These are phyloP conservation scores for Tipula helvola DNA, from an alignment of 2,888 invertebrate genomes.

Conservation along the genomic window DNA sequence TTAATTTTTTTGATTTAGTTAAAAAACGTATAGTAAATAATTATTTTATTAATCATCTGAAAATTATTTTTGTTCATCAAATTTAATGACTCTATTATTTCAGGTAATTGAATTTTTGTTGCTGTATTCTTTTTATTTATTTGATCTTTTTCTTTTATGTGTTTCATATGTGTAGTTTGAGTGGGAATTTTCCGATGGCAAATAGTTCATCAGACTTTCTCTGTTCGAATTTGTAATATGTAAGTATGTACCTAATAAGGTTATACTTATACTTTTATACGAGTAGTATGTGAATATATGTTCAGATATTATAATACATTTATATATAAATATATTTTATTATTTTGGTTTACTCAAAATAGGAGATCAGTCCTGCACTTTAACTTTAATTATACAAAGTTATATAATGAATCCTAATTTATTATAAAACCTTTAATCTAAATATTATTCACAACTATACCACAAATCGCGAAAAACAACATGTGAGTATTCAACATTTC, in stretches of 20 bases:
- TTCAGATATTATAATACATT: too few relatives aligned
- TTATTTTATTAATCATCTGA: neutral
- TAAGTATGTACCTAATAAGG: neutral
- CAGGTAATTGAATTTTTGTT: neutral
- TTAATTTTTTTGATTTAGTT: neutral
- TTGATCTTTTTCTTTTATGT: neutral
- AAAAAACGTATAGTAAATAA: neutral
- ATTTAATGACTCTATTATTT: neutral
- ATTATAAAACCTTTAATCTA: neutral
- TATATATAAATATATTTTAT: too few relatives aligned
- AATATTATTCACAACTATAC: neutral
- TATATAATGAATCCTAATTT: neutral
- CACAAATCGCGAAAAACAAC: neutral
- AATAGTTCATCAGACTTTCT: neutral
- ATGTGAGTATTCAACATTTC: neutral
- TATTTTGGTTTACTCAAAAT: neutral
- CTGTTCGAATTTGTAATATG: neutral
- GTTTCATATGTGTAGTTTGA: neutral
- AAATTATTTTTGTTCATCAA: neutral
- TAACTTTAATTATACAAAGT: neutral
- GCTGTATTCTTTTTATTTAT: neutral
- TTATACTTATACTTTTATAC: too few relatives aligned
- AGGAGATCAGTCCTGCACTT: neutral
- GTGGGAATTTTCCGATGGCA: neutral
- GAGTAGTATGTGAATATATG: too few relatives aligned